phyloP scores from a whole-genome alignment of 2,113 vertebrate genomes.

The Catharus fuscescens region DNA sequence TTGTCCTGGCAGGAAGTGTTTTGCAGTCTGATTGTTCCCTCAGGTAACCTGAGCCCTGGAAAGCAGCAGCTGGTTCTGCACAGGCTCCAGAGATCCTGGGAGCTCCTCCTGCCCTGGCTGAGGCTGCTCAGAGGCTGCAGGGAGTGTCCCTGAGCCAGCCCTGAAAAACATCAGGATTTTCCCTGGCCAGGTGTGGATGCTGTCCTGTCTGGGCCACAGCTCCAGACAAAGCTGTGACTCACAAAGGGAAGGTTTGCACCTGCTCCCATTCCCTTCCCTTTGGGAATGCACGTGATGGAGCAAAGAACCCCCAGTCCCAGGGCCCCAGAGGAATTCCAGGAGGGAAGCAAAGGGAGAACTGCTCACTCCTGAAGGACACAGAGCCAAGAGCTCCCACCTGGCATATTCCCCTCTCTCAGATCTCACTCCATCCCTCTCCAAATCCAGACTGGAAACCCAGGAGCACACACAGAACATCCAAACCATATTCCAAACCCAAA shows the following conservation, averaged over 20 bases:
- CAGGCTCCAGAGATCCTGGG: neutral
- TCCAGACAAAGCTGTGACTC: neutral
- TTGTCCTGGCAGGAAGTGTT: neutral
- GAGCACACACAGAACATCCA: neutral
- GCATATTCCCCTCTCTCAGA: too few species aligned
- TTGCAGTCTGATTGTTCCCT: neutral
- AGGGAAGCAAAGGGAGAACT: too few species aligned
- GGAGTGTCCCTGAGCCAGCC: neutral
- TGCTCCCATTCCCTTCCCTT: neutral
- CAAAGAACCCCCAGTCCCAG: too few species aligned
- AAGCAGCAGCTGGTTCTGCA: neutral
- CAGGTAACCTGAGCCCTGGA: neutral
- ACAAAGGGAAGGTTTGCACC: neutral
- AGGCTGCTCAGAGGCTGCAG: neutral
- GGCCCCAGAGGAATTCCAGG: too few species aligned
- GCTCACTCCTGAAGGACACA: too few species aligned
- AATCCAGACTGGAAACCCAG: rapidly evolving
- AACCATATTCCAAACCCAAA: rapidly evolving
- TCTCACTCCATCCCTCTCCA: neutral
- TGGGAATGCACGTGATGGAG: too few species aligned
- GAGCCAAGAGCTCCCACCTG: too few species aligned
- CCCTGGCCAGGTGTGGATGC: neutral
- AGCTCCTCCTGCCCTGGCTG: neutral
- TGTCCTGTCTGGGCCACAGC: neutral
- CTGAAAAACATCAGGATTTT: neutral